Evolutionary conservation across 2,797 vertebrate genomes (phyloP).

Genomic region (Trachurus trachurus): DNA sequence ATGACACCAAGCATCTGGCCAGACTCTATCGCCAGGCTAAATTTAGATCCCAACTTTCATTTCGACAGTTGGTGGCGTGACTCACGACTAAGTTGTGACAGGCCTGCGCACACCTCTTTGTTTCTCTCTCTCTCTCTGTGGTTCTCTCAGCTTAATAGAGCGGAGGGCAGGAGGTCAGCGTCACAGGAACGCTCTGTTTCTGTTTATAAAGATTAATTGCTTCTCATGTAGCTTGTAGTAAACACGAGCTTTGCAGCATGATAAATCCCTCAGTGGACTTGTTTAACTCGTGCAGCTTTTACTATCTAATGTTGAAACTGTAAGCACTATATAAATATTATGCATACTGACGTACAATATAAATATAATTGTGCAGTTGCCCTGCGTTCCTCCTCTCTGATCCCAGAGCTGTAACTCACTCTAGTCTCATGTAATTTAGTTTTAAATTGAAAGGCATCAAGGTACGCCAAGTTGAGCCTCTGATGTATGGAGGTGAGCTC

Average conservation of each 20-base stretch:
- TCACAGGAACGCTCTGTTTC: constrained; percentile 57
- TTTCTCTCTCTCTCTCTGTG: constrained; percentile 16
- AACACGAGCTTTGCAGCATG: constrained; percentile 26
- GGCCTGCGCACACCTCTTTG: constrained; percentile 52
- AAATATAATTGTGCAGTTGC: constrained; percentile 6
- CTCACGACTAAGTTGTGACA: constrained; percentile 69
- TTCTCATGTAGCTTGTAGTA: constrained; percentile 42
- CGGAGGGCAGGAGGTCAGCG: constrained; percentile 53
- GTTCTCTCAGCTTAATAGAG: constrained; percentile 18
- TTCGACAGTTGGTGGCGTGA: constrained; percentile 80
- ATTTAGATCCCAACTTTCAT: constrained; percentile 77
- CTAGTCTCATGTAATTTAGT: constrained; percentile 23
- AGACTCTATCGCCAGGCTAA: constrained; percentile 77
- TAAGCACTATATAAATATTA: constrained; percentile 26
- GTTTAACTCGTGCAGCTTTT: constrained; percentile 20
- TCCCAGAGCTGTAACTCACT: constrained; percentile 4
- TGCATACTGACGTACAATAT: constrained; percentile 12
- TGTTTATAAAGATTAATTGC: constrained; percentile 49
- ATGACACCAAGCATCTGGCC: constrained; percentile 81
- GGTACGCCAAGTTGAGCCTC: constrained; percentile 12
- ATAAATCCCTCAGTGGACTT: constrained; percentile 35
- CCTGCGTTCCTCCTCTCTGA: not conserved
- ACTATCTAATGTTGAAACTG: constrained; percentile 15
- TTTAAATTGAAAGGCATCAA: constrained; percentile 27
- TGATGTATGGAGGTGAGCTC: constrained; percentile 34